Percentiles rank a stretch among this genome's conserved stretches.
These are phyloP conservation scores for Bellardia pandia DNA, from an alignment of 2,888 invertebrate genomes.

Conservation along the genomic window DNA sequence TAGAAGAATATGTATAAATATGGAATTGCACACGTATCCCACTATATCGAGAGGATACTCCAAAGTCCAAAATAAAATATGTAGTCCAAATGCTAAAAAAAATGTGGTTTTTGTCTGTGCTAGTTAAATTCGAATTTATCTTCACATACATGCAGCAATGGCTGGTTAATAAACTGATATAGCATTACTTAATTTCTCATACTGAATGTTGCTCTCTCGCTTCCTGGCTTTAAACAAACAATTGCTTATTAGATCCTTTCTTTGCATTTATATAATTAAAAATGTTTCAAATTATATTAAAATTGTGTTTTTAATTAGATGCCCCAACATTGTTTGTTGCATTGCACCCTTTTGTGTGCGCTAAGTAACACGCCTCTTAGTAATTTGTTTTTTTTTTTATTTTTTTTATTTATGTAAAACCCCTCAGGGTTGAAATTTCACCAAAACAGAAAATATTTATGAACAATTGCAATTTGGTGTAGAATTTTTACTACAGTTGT, in stretches of 20 bases:
- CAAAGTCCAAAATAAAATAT: no score
- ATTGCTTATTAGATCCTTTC: background rate
- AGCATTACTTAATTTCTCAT: no score
- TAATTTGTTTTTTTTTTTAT: conserved; percentile 27
- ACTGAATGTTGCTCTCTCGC: no score
- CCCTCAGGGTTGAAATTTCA: conserved; percentile 46
- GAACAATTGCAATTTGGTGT: conserved; percentile 56
- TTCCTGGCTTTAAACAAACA: no score
- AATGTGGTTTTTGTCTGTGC: no score
- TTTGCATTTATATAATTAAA: background rate
- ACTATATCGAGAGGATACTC: no score
- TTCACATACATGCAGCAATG: no score
- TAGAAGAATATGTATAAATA: no score
- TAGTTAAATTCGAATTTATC: no score
- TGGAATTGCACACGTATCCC: no score
- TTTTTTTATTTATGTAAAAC: background rate
- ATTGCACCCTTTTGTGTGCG: conserved; percentile 45
- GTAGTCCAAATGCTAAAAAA: no score
- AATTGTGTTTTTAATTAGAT: conserved; percentile 59
- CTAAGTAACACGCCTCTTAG: conserved; percentile 48
- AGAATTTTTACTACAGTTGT: conserved; percentile 45
- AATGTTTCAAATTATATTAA: conserved; percentile 20
- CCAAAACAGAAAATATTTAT: conserved; percentile 27
- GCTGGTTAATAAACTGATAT: no score
- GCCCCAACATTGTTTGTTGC: conserved; percentile 23